A percentile compares a stretch with the other conserved stretches of the same genome.
Evolutionary conservation across 2,113 vertebrate genomes (phyloP).

Genomic region (Cephalopholis sonnerati): DNA sequence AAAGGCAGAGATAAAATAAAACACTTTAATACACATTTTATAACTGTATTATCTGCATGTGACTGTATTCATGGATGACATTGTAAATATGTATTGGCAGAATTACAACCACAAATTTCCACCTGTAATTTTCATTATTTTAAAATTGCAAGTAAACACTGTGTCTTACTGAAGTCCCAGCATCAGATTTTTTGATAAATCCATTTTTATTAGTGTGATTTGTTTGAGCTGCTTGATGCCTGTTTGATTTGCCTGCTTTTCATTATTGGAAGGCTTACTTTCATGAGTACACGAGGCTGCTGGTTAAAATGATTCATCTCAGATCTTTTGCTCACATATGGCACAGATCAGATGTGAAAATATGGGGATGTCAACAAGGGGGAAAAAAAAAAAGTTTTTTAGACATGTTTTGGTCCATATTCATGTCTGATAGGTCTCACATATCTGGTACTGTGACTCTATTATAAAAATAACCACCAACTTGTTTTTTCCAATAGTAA

Average conservation of each 20-base stretch:
- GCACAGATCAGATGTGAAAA: neutral
- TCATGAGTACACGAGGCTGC: neutral
- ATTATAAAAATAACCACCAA: no score
- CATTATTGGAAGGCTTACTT: neutral
- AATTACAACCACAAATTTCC: neutral
- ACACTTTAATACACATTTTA: no score
- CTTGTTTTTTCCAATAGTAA: neutral
- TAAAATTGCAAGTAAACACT: neutral
- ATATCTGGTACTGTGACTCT: neutral
- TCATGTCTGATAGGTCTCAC: neutral
- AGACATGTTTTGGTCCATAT: neutral
- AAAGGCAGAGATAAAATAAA: no score
- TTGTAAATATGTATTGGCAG: neutral
- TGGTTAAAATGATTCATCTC: neutral
- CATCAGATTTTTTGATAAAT: neutral
- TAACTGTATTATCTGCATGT: no score
- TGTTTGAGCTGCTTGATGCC: constrained; percentile 4
- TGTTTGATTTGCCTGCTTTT: neutral
- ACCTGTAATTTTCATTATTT: neutral
- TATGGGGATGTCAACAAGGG: neutral
- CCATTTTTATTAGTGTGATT: neutral
- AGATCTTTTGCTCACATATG: neutral
- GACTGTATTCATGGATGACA: no score
- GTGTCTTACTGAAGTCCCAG: neutral
- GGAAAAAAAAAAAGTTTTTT: neutral